These are phyloP conservation scores for Parapsyche elsis DNA, from an alignment of 1,140 invertebrate species.

Conservation along the genomic window DNA sequence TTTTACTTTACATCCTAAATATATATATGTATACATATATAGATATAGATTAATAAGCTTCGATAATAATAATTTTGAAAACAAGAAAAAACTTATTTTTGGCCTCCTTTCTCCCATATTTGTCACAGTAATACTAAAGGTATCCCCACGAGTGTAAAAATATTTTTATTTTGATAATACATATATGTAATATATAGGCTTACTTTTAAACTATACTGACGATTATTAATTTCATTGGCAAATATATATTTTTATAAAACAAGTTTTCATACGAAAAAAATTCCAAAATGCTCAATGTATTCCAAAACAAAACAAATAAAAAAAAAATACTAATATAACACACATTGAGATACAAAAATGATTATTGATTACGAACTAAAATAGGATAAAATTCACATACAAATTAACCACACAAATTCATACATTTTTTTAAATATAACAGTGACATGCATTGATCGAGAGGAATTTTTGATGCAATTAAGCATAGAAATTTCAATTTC, in stretches of 20 bases:
- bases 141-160: conserved; percentile 25
- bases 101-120: conserved; percentile 25
- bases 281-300: neutral
- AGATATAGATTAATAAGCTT: neutral
- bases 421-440: neutral
- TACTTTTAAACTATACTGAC: neutral
- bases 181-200: neutral
- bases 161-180: conserved; percentile 9
- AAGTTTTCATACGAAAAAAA: neutral
- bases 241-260: neutral
- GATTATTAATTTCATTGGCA: neutral
- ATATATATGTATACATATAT: neutral
- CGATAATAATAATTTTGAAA: neutral
- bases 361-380: neutral
- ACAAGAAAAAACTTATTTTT: neutral
- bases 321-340: too few relatives aligned
- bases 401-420: neutral
- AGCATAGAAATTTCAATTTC: too few relatives aligned
- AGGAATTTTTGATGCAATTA: too few relatives aligned
- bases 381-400: neutral
- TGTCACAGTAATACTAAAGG: conserved; percentile 16
- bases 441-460: too few relatives aligned
- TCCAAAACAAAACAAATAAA: neutral
- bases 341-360: neutral
- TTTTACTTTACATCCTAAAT: neutral